Percentiles rank a stretch among this genome's conserved stretches.
These are phyloP conservation scores for Strigops habroptila DNA, from an alignment of 2,113 vertebrate species.

Conservation along the genomic window DNA sequence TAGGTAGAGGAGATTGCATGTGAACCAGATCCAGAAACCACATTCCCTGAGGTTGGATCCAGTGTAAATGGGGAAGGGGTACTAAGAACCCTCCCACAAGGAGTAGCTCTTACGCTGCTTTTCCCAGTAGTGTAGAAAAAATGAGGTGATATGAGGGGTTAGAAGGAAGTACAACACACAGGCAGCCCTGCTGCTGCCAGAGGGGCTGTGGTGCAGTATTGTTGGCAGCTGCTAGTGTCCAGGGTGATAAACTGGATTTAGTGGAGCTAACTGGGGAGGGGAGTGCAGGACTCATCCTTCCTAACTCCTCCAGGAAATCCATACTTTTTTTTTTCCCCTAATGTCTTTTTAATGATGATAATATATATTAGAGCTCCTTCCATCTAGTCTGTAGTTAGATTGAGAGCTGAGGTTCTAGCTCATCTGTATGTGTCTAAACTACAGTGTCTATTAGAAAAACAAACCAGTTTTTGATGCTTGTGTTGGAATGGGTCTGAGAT, in stretches of 20 bases:
- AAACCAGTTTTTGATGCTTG: background rate
- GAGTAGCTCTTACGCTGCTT: background rate
- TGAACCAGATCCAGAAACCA: background rate
- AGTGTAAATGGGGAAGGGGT: background rate
- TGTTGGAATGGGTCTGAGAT: background rate
- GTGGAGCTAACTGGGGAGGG: background rate
- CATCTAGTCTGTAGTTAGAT: background rate
- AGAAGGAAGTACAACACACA: background rate
- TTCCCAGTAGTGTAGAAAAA: background rate
- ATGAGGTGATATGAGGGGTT: background rate
- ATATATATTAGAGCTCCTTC: background rate
- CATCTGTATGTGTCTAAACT: background rate
- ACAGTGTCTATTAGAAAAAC: background rate
- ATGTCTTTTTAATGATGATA: background rate
- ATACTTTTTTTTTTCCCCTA: background rate
- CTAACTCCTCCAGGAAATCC: background rate
- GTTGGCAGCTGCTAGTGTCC: background rate
- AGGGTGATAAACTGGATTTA: background rate
- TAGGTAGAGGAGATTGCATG: rapidly evolving
- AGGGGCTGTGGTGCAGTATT: background rate
- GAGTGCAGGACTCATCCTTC: background rate
- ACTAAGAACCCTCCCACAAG: background rate
- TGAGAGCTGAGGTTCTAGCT: background rate
- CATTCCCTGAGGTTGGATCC: background rate
- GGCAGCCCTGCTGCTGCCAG: background rate